Evolutionary conservation across 53 echinoderm and acorn worm species (phyloP), one percentile per base, ranked within the genome.

Genomic region (Actinopyga echinites): DNA sequence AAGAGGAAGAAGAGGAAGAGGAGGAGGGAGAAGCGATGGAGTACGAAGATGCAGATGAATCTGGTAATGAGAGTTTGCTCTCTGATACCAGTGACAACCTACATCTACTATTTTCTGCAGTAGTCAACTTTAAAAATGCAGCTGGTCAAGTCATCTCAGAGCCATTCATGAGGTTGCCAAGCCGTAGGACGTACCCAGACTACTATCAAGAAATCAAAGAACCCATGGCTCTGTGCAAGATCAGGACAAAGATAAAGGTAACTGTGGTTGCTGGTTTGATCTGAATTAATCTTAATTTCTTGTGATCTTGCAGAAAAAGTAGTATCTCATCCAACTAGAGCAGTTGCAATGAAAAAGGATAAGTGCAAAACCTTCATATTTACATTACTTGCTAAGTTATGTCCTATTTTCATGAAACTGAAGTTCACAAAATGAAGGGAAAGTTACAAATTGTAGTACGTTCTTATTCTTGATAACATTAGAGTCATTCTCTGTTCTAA

Each of bases 161-260:
- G 83, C 99, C 99, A 11, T 99, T 99, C 85, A 92, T 92, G 92
- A 84, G 99, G 31, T 65, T 99, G 62, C 99, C 99, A 20, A 92
- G 88, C 57, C 82, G 87, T n/a, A 85, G 97, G 19, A 87, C 90
- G 53, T 99, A 99, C 53, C 99, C 99, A 0, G 99, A 99, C 57
- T 99, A 99, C 83, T 99, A 99, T 57, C 85, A 94, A 54, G 99
- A 99, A 83, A 95, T 99, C 40, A 88, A 92, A 56, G 86, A 92
- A 31, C 99, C 99, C 13, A 87, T 95, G 89, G 92, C 94, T 19
- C 78, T 99, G 15, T 84, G 92, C 53, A 99, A 99, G 85, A 99
- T 99, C 52, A 92, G 94, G 79, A 69, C 83, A 28, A 95, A 94
- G 80, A 85, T 99, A 60, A 99, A 99, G 94, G 99, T 95, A 35